These are phyloP conservation scores for Neoitamus cyanurus DNA, from an alignment of 2,888 invertebrate species.

Conservation along the genomic window DNA sequence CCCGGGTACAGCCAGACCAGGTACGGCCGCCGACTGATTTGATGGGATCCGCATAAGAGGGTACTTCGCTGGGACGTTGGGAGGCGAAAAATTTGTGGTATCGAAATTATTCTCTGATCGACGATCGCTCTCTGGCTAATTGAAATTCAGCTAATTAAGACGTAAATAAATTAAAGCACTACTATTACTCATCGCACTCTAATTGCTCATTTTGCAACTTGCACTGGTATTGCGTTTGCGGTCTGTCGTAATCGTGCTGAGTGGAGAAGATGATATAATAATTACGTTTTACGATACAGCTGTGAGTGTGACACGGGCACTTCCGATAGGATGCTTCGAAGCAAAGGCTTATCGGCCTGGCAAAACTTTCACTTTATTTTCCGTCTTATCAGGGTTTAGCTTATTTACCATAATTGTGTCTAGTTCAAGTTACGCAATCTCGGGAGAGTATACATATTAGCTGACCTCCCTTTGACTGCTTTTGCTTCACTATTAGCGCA, in stretches of 20 bases:
- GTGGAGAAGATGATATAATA: not conserved
- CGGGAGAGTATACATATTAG: no score
- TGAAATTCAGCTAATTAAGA: constrained; percentile 19
- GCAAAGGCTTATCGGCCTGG: not conserved
- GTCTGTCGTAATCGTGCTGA: not conserved
- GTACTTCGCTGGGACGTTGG: not conserved
- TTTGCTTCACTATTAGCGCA: no score
- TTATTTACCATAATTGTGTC: not conserved
- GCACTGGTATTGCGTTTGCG: not conserved
- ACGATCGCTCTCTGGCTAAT: not conserved
- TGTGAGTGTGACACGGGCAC: not conserved
- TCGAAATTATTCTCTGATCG: not conserved
- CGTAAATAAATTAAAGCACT: not conserved
- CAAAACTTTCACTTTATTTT: not conserved
- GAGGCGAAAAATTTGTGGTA: constrained; percentile 36
- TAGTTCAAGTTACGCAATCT: no score
- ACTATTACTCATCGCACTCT: not conserved
- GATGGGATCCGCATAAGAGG: not conserved
- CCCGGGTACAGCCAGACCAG: constrained; percentile 34
- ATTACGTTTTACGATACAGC: not conserved
- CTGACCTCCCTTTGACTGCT: no score
- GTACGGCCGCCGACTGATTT: not conserved
- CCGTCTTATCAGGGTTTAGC: not conserved
- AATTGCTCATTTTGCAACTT: not conserved
- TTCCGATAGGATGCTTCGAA: not conserved